A percentile compares a stretch with the other conserved stretches of the same genome.
These are phyloP conservation scores for Alligator sinensis DNA, from an alignment of 2,113 vertebrate species.

Conservation along the genomic window DNA sequence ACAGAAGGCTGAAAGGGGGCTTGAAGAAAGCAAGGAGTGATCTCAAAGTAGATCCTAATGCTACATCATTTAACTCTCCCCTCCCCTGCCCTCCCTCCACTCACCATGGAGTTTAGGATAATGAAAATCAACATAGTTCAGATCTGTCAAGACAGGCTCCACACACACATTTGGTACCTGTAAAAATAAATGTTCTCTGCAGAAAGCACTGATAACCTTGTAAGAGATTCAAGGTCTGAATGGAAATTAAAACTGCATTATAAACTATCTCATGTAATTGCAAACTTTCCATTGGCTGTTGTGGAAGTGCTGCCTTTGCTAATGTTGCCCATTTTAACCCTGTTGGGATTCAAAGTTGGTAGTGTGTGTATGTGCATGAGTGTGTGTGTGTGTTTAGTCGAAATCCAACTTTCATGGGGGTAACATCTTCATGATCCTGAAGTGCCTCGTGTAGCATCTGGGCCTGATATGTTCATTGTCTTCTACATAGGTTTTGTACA, in stretches of 20 bases:
- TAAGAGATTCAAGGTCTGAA: constrained; percentile 30
- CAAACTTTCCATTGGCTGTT: background rate
- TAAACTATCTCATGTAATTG: background rate
- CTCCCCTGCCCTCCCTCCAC: background rate
- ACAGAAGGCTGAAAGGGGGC: background rate
- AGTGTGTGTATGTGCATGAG: background rate
- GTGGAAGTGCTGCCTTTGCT: background rate
- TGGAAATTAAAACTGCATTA: background rate
- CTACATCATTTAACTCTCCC: background rate
- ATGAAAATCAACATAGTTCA: background rate
- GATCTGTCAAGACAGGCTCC: background rate
- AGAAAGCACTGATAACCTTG: constrained; percentile 26
- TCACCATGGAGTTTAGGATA: background rate
- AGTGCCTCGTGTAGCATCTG: constrained; percentile 20
- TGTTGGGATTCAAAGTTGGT: background rate
- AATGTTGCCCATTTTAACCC: background rate
- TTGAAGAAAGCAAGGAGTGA: background rate
- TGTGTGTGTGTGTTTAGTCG: background rate
- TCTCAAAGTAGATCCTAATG: background rate
- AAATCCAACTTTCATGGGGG: background rate
- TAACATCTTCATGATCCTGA: background rate
- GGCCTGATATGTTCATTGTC: background rate
- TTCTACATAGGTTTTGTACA: background rate
- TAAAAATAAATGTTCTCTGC: background rate
- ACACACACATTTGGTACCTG: background rate